These are phyloP conservation scores for Bombyx huttoni DNA, from an alignment of 2,888 invertebrate genomes.

Conservation along the genomic window DNA sequence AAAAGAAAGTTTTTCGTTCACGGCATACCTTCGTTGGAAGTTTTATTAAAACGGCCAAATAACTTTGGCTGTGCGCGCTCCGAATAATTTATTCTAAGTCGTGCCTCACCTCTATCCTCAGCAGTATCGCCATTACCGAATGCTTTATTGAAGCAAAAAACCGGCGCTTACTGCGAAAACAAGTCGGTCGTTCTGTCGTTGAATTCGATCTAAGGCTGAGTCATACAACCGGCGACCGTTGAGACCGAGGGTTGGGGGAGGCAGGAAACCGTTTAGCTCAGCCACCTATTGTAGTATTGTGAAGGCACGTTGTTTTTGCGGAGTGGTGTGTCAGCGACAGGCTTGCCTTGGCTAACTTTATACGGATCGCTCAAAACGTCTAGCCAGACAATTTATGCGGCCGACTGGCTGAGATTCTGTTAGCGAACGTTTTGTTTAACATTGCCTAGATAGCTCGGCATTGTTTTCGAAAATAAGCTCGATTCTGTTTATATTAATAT, in stretches of 20 bases:
- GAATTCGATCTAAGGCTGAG: slow-evolving; percentile 64
- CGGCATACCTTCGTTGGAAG: slow-evolving; percentile 18
- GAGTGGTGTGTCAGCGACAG: slow-evolving; percentile 53
- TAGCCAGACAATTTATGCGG: slow-evolving; percentile 31
- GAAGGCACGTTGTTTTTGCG: slow-evolving; percentile 62
- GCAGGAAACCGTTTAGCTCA: slow-evolving; percentile 45
- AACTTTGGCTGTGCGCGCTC: slow-evolving; percentile 18
- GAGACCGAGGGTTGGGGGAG: slow-evolving; percentile 7
- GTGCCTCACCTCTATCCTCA: slow-evolving; percentile 38
- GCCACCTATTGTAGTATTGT: slow-evolving; percentile 61
- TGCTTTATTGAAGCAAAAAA: slow-evolving; percentile 47
- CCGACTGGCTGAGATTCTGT: slow-evolving; percentile 15
- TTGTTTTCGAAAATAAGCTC: neutral
- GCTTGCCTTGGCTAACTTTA: neutral
- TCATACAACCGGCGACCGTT: slow-evolving; percentile 48
- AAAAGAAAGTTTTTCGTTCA: slow-evolving; percentile 19
- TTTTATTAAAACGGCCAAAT: slow-evolving; percentile 38
- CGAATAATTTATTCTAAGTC: slow-evolving; percentile 25
- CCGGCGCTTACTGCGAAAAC: slow-evolving; percentile 46
- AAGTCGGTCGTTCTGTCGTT: slow-evolving; percentile 48
- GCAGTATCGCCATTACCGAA: slow-evolving; percentile 39
- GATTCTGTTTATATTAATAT: neutral
- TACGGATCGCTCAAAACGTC: slow-evolving; percentile 20
- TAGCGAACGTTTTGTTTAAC: neutral
- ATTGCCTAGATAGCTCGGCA: neutral